Conservation (phyloP, 2,888 invertebrate species). For the Drosophila anomelani region DNA sequence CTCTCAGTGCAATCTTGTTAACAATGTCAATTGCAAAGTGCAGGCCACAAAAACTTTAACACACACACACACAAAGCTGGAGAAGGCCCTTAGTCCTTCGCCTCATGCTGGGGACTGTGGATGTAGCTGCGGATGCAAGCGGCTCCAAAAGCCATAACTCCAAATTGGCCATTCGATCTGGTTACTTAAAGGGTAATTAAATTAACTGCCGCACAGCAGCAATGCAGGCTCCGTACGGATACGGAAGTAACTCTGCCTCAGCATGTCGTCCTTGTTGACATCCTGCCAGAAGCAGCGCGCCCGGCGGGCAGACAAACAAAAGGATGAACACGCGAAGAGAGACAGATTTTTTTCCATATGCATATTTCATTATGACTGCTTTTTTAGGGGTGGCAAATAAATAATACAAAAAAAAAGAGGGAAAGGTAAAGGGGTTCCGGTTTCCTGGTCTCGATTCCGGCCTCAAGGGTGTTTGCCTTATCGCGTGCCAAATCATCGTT, state of each 20-base stretch:
- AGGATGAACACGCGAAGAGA: conserved; percentile 54
- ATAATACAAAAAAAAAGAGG: not conserved
- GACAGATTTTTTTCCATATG: conserved; percentile 41
- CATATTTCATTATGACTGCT: conserved; percentile 76
- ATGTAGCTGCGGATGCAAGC: conserved; percentile 26
- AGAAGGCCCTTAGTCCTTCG: not conserved
- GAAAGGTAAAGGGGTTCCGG: conserved; percentile 26
- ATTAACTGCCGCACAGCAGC: conserved; percentile 70
- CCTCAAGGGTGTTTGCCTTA: conserved; percentile 55
- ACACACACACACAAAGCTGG: not conserved
- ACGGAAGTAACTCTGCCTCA: conserved; percentile 42
- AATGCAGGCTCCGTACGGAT: conserved; percentile 9
- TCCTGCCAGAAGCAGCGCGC: conserved; percentile 26
- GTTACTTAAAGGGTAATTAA: conserved; percentile 84
- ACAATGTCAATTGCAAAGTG: conserved; percentile 40
- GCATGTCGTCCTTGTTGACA: conserved; percentile 64
- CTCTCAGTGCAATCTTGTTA: conserved; percentile 28
- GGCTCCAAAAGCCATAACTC: conserved; percentile 54
- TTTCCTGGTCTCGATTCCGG: conserved; percentile 32
- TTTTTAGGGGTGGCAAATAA: conserved; percentile 39
- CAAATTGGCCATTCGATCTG: conserved; percentile 80
- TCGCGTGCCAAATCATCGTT: conserved; percentile 82
- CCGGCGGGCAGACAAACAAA: conserved; percentile 55
- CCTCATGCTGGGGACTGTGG: conserved; percentile 21
- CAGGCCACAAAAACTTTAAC: conserved; percentile 18